Conservation (phyloP, 2,888 invertebrate species). For the Osmoderma eremita region DNA sequence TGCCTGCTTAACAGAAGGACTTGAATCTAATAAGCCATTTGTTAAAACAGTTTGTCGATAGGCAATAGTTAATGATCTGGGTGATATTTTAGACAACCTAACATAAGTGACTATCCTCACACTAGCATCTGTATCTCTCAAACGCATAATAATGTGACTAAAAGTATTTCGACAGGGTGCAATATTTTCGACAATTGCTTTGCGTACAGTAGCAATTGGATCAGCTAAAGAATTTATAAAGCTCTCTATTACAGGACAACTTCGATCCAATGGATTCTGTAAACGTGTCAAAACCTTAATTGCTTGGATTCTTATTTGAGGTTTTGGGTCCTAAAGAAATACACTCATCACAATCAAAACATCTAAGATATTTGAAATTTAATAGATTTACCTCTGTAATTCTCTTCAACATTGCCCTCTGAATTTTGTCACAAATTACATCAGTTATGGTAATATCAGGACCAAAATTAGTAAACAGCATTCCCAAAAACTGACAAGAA, state of each 20-base stretch:
- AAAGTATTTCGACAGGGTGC: constrained; percentile 78
- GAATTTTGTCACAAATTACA: constrained; percentile 77
- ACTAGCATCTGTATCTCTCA: constrained; percentile 80
- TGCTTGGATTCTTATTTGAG: constrained; percentile 82
- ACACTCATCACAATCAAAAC: no score
- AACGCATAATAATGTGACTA: constrained; percentile 74
- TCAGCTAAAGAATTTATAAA: constrained; percentile 80
- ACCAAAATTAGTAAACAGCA: constrained; percentile 76
- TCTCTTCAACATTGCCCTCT: constrained; percentile 74
- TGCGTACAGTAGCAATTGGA: constrained; percentile 69
- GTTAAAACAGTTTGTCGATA: constrained; percentile 67
- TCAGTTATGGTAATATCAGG: constrained; percentile 76
- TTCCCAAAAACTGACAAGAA: constrained; percentile 81
- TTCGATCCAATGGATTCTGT: constrained; percentile 79
- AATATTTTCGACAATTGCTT: constrained; percentile 77
- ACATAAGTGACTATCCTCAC: constrained; percentile 73
- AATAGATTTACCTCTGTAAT: constrained; percentile 62
- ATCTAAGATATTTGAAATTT: no score
- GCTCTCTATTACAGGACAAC: constrained; percentile 79
- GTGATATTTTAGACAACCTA: constrained; percentile 47
- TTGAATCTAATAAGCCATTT: constrained; percentile 67
- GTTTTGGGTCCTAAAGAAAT: constrained; percentile 73
- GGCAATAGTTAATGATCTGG: constrained; percentile 67
- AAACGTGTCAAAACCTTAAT: constrained; percentile 80
- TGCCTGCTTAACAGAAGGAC: constrained; percentile 62